Evolutionary conservation across 2,113 vertebrate species (phyloP), one percentile per base, ranked within the genome.

Genomic region (Neolamprologus devosi): DNA sequence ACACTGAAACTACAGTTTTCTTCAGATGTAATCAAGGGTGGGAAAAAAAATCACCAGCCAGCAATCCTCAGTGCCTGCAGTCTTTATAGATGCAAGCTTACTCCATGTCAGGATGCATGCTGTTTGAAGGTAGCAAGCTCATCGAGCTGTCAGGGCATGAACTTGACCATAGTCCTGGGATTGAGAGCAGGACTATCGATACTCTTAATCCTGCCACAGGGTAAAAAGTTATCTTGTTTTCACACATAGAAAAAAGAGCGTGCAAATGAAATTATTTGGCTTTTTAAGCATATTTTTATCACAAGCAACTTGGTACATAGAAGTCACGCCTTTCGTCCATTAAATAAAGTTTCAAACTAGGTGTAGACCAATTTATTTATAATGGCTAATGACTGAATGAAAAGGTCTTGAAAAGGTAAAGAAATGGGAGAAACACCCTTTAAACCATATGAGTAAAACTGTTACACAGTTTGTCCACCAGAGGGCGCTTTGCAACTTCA

Each of bases 61-160:
- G 16, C 51, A 53, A 4, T 53, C 54, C 55, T 79, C 55, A 3
- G 28, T 13, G 86, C 80, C 57, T 80, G 84, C 70, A 58, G 81
- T 58, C 60, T 89, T 84, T 40, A 80, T 4, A 58, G 88, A 82
- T 80, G 83, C 23, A 51, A 57, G 35, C 51, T 82, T 19, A 9
- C 26, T 73, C 8, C 4, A 19, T 88, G 80, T 88, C 51, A 51
- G 78, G 88, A 47, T 16, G 12, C 87, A 78, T 53, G 81, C 68
- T 88, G 83, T 85, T 86, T 81, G 54, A 79, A 84, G n/a, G 85
- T 17, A 57, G 57, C 68, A 11, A 80, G 83, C 86, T 86, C 82
- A 87, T 82, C 30, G 3, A 13, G 73, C 47, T 85, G 49, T 83
- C 81, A 2, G 83, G 83, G 51, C 84, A 70, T 81, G 83, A 85